Conservation (phyloP, 1,140 invertebrate genomes). For the Lineus longissimus region DNA sequence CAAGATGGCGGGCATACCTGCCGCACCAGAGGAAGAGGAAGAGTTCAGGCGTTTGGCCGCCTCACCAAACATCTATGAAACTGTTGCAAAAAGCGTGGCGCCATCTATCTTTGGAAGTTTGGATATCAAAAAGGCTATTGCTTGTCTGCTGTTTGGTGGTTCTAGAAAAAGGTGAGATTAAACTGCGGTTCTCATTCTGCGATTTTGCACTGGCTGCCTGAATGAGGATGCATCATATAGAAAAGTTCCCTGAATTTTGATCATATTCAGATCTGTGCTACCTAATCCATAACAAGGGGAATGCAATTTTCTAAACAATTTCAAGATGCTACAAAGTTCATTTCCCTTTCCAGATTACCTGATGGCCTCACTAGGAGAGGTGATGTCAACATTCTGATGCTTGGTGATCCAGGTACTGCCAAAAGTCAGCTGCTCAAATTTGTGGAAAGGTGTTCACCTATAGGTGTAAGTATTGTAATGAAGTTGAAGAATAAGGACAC, state of each 20-base stretch:
- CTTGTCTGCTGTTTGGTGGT: conserved; percentile 92
- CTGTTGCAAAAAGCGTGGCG: conserved; percentile 85
- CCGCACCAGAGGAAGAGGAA: conserved; percentile 78
- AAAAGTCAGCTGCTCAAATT: conserved; percentile 98
- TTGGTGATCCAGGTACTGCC: conserved; percentile 98
- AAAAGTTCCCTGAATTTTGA: not conserved
- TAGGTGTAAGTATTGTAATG: conserved; percentile 64
- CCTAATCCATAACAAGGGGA: not conserved
- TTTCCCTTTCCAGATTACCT: conserved; percentile 65
- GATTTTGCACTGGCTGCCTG: too few species aligned
- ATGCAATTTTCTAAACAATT: too few species aligned
- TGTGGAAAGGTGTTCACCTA: conserved; percentile 91
- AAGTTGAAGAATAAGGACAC: not conserved
- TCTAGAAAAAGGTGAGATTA: conserved; percentile 57
- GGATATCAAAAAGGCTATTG: conserved; percentile 97
- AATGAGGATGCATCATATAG: too few species aligned
- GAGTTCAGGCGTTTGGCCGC: conserved; percentile 80
- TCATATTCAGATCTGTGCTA: not conserved
- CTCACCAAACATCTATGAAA: conserved; percentile 82
- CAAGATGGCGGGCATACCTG: conserved; percentile 50
- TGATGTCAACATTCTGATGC: conserved; percentile 91
- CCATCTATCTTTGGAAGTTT: conserved; percentile 93
- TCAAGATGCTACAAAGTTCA: not conserved
- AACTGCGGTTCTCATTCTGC: not conserved
- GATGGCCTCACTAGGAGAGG: conserved; percentile 93